These are phyloP conservation scores for Muscicapa comitata DNA, from an alignment of 2,797 vertebrate species.

Conservation along the genomic window DNA sequence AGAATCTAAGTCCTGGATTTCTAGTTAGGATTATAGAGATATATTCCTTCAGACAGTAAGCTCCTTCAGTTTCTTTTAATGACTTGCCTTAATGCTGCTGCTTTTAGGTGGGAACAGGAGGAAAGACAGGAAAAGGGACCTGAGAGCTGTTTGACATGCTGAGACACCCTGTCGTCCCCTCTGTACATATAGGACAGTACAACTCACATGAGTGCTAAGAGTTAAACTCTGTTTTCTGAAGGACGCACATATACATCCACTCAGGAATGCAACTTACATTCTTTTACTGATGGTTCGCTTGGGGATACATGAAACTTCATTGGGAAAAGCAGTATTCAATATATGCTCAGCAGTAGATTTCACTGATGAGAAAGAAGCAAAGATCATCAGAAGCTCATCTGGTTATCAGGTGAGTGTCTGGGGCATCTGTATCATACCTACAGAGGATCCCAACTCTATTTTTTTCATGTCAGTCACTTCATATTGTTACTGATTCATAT, in stretches of 20 bases:
- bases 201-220: not conserved
- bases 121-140: not conserved
- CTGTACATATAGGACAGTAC: not conserved
- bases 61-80: not conserved
- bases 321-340: not conserved
- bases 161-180: not conserved
- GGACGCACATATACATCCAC: too few species aligned
- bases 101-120: not conserved
- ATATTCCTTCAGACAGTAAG: not conserved
- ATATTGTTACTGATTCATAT: not conserved
- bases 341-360: not conserved
- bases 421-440: not conserved
- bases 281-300: not conserved
- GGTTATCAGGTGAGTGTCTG: not conserved
- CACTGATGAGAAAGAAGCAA: not conserved
- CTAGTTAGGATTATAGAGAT: not conserved
- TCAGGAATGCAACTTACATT: not conserved
- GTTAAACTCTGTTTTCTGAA: not conserved
- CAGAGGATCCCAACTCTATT: not conserved
- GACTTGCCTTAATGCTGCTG: not conserved
- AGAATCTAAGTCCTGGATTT: not conserved
- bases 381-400: not conserved
- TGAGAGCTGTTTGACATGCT: fast-evolving
- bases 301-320: not conserved
- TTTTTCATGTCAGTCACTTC: not conserved